These are phyloP conservation scores for Plestiodon gilberti DNA, from an alignment of 2,113 vertebrate genomes.

Conservation along the genomic window DNA sequence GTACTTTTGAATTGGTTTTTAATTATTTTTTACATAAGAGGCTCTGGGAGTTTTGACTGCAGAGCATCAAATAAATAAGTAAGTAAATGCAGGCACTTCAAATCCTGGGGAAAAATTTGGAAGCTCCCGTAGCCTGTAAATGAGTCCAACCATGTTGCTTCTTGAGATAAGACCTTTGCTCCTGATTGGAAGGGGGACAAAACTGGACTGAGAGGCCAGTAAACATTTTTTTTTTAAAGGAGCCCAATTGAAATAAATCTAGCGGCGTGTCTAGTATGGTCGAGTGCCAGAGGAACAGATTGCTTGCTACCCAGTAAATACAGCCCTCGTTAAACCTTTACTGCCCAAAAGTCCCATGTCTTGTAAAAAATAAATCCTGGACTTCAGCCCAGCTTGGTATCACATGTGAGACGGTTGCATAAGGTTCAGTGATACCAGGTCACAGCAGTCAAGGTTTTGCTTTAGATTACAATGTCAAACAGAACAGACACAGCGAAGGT, in stretches of 20 bases:
- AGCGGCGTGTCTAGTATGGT: neutral
- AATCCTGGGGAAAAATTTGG: neutral
- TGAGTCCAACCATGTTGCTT: neutral
- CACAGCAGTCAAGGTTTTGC: neutral
- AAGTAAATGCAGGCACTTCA: neutral
- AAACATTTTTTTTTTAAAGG: neutral
- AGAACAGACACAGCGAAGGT: neutral
- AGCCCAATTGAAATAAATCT: neutral
- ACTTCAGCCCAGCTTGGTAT: conserved; percentile 6
- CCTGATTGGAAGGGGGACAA: neutral
- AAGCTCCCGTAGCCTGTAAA: neutral
- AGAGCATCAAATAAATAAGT: neutral
- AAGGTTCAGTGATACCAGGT: neutral
- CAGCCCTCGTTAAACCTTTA: neutral
- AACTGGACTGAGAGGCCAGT: neutral
- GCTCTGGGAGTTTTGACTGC: no score
- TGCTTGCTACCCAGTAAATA: conserved; percentile 9
- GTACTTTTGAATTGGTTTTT: no score
- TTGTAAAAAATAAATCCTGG: neutral
- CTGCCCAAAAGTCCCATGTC: fast-evolving
- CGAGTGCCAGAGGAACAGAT: neutral
- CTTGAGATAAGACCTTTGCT: neutral
- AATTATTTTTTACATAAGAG: no score
- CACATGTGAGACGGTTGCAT: neutral
- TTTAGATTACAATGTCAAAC: neutral